A percentile compares a stretch with the other conserved stretches of the same genome.
Evolutionary conservation across 2,797 vertebrate species (phyloP).

Genomic region (Poecile montanus): DNA sequence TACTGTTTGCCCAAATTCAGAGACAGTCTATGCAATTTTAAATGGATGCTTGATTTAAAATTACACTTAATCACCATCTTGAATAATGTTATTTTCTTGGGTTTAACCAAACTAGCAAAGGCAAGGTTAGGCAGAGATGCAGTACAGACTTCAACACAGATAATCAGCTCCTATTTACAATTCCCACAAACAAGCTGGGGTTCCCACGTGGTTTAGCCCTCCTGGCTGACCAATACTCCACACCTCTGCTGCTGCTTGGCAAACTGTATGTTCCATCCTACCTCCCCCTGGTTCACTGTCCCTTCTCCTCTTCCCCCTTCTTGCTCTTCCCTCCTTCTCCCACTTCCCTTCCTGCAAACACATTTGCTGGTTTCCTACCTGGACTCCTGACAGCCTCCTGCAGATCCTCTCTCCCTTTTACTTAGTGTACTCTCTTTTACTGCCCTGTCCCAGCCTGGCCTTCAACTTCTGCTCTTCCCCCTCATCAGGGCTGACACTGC

Average conservation of each 20-base stretch:
- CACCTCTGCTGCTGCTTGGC: rapidly evolving
- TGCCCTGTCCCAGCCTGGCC: background rate
- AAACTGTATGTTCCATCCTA: background rate
- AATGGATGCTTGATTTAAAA: constrained; percentile 4
- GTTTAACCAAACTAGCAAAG: background rate
- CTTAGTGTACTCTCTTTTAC: background rate
- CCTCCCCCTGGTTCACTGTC: background rate
- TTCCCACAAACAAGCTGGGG: background rate
- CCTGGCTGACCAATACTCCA: background rate
- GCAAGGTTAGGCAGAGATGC: background rate
- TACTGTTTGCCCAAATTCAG: background rate
- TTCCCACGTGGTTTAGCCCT: background rate
- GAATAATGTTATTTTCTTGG: background rate
- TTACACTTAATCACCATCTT: background rate
- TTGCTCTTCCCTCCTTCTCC: background rate
- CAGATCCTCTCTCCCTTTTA: rapidly evolving
- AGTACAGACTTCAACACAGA: background rate
- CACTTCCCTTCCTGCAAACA: background rate
- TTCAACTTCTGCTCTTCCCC: background rate
- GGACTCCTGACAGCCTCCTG: background rate
- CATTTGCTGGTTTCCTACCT: background rate
- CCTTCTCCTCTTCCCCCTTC: background rate
- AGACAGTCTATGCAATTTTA: background rate
- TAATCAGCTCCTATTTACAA: background rate
- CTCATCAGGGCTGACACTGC: background rate